Conservation (phyloP, 2,113 vertebrate genomes). For the Eleginops maclovinus region DNA sequence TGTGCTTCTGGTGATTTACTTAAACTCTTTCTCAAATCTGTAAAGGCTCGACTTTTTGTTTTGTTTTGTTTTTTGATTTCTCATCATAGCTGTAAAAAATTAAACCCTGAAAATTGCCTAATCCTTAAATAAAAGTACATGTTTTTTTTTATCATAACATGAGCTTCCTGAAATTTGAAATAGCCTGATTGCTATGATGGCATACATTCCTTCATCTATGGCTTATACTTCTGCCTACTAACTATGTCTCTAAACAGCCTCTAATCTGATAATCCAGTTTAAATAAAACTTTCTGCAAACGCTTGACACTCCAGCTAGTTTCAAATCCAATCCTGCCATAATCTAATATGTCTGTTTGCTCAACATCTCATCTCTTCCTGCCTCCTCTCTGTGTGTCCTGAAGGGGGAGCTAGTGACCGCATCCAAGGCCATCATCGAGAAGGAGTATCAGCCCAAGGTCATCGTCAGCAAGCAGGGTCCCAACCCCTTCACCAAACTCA, state of each 20-base stretch:
- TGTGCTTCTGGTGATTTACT: background rate
- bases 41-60: constrained; percentile 5
- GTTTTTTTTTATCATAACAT: background rate
- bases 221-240: background rate
- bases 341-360: background rate
- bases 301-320: background rate
- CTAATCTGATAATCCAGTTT: background rate
- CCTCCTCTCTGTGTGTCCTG: constrained; percentile 44
- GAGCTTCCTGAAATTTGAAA: background rate
- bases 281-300: background rate
- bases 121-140: background rate
- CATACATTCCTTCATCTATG: background rate
- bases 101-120: background rate
- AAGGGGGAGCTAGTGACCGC: constrained; percentile 97
- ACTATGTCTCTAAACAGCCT: background rate
- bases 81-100: background rate
- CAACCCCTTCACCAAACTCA: constrained; percentile 96
- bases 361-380: background rate
- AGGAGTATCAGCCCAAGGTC: constrained; percentile 96
- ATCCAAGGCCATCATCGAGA: constrained; percentile 98
- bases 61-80: background rate
- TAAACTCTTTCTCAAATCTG: constrained; percentile 10
- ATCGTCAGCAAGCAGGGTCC: constrained; percentile 95
- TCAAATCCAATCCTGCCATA: background rate
- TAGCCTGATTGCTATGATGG: background rate